These are phyloP conservation scores for Trileptium ribeirensis DNA, from an alignment of 2,888 invertebrate genomes.

Conservation along the genomic window DNA sequence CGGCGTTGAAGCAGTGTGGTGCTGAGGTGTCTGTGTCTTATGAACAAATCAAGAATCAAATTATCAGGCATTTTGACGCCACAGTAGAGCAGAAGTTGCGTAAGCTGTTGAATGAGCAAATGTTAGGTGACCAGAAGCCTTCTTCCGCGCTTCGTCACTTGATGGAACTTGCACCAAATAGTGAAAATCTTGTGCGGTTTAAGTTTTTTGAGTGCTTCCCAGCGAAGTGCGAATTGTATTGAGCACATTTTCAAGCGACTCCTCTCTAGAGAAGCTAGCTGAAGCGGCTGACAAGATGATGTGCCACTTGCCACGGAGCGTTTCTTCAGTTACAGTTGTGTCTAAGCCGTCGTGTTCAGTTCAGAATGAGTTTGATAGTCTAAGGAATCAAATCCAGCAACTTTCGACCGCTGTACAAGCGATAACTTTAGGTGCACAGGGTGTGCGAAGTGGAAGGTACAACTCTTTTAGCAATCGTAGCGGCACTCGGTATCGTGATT, in stretches of 20 bases:
- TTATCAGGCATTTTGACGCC: background rate
- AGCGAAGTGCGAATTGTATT: background rate
- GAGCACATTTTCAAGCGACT: background rate
- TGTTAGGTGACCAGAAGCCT: background rate
- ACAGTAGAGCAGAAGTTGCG: background rate
- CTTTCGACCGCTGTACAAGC: background rate
- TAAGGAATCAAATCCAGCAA: background rate
- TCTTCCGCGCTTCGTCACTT: background rate
- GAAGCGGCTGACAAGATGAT: background rate
- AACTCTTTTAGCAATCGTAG: background rate
- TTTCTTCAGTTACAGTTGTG: background rate
- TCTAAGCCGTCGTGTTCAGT: background rate
- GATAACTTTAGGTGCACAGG: background rate
- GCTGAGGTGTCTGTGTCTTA: background rate
- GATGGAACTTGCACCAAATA: background rate
- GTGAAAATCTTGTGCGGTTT: background rate
- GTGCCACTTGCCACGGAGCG: background rate
- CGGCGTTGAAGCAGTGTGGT: background rate
- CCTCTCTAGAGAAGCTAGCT: background rate
- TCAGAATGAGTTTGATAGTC: background rate
- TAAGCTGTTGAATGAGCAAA: background rate
- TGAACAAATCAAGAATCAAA: background rate
- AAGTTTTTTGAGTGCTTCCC: background rate
- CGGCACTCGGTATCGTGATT: background rate
- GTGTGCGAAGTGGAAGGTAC: background rate